A percentile compares a stretch with the other conserved stretches of the same genome.
phyloP scores from a whole-genome alignment of 2,797 vertebrate species.

The Podargus strigoides region DNA sequence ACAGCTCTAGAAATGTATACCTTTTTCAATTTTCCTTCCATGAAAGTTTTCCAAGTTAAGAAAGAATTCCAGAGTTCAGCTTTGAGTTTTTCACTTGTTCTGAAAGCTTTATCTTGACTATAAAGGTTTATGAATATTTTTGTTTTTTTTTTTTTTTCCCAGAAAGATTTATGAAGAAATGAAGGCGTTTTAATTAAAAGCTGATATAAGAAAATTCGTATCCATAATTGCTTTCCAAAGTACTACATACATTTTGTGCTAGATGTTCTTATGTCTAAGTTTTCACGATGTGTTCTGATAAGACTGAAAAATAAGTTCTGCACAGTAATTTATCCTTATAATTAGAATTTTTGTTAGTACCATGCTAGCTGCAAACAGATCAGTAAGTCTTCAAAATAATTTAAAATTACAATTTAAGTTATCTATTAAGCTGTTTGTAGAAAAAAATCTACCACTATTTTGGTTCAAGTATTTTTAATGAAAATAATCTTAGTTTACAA shows the following conservation, averaged over 20 bases:
- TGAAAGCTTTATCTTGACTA: background rate
- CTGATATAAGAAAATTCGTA: background rate
- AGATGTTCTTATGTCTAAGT: background rate
- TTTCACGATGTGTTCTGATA: background rate
- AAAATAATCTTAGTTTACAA: background rate
- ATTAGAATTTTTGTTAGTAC: background rate
- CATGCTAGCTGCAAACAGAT: background rate
- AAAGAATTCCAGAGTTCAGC: background rate
- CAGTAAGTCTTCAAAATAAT: background rate
- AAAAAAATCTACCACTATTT: background rate
- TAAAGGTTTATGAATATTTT: background rate
- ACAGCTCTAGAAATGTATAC: background rate
- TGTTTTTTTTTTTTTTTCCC: fast-evolving
- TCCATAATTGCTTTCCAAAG: constrained; percentile 10
- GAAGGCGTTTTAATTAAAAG: constrained; percentile 3
- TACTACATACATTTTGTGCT: background rate
- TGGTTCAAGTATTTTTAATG: background rate
- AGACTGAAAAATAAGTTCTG: background rate
- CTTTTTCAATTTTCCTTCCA: background rate
- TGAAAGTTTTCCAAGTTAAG: background rate
- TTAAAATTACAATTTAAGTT: background rate
- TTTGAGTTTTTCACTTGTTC: background rate
- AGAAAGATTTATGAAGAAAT: background rate
- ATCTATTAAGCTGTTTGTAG: background rate
- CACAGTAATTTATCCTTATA: background rate